Evolutionary conservation across 2,888 invertebrate species (phyloP), one percentile per base, ranked within the genome.

Genomic region (Hypercompe scribonia): DNA sequence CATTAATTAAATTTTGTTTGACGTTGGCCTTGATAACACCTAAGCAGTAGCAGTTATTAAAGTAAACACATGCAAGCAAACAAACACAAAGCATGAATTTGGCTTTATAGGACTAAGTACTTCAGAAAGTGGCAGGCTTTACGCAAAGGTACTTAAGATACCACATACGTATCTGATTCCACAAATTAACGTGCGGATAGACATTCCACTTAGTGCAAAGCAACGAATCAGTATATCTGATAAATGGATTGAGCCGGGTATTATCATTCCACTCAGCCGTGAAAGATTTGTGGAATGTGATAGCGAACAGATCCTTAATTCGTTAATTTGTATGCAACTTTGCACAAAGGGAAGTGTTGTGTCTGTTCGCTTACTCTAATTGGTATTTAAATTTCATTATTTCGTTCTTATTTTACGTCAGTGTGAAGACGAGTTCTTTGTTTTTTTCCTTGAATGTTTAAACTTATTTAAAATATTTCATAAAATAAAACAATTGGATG

Each of bases 291-390:
- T 78, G 84, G 83, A 78, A 84, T 83, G 79, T 70, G 83, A 83
- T 83, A 85, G 83, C 75, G 79, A 83, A 79, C 79, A 76, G 78
- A 83, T 83, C 81, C n/a, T 70, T 83, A 84, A 83, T 83, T 83
- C 65, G 75, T 77, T 79, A 70, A 81, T 83, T 83, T 81, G 79
- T 81, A 83, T 83, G 83, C 85, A 77, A 73, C 75, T 67, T 66
- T 78, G 83, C 76, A 76, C 70, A 71, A 68, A 70, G 66, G 65
- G 67, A 50, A 50, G 50, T 75, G 65, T 76, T 77, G 81, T 31
- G 61, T 83, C 85, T 79, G 36, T 50, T 78, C 73, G 33, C 33
- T 72, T 73, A 69, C 83, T 81, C 74, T 84, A 73, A 79, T 83
- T 79, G 77, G 68, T 72, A 72, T 78, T 76, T 72, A 61, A 63